A percentile compares a stretch with the other conserved stretches of the same genome.
Conservation (phyloP, 2,888 invertebrate species). For the Plagiodera versicolora region DNA sequence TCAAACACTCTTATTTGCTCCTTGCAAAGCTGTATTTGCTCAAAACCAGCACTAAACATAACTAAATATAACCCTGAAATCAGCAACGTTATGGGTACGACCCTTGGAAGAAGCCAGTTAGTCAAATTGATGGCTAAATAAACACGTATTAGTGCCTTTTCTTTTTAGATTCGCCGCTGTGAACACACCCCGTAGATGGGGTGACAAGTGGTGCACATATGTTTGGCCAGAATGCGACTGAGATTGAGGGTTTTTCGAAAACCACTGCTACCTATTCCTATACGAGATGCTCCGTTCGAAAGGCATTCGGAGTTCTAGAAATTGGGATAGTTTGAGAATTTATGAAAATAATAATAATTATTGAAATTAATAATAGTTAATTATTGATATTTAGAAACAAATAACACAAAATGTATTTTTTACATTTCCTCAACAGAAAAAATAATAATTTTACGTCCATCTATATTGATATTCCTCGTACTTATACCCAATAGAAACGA, state of each 20-base stretch:
- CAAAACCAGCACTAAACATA: constrained; percentile 10
- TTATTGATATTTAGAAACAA: no score
- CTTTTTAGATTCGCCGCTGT: constrained; percentile 29
- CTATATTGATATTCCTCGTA: no score
- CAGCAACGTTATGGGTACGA: constrained; percentile 16
- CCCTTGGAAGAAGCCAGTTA: constrained; percentile 30
- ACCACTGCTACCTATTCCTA: background rate
- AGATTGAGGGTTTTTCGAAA: constrained; percentile 9
- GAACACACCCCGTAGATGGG: constrained; percentile 32
- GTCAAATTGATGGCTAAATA: constrained; percentile 50
- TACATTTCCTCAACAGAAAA: no score
- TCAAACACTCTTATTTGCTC: constrained; percentile 14
- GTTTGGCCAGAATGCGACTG: constrained; percentile 41
- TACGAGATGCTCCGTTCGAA: no score
- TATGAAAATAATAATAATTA: no score
- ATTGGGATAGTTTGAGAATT: no score
- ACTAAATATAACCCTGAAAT: constrained; percentile 23
- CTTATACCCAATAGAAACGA: no score
- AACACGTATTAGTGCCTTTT: constrained; percentile 47
- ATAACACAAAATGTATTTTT: no score
- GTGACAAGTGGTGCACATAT: constrained; percentile 54
- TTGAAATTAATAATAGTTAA: no score
- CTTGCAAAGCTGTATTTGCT: constrained; percentile 27
- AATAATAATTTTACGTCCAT: no score
- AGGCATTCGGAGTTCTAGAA: no score